Base-by-base conservation (phyloP, 2,113 vertebrate genomes). In the Bubalus kerabau region DNA sequence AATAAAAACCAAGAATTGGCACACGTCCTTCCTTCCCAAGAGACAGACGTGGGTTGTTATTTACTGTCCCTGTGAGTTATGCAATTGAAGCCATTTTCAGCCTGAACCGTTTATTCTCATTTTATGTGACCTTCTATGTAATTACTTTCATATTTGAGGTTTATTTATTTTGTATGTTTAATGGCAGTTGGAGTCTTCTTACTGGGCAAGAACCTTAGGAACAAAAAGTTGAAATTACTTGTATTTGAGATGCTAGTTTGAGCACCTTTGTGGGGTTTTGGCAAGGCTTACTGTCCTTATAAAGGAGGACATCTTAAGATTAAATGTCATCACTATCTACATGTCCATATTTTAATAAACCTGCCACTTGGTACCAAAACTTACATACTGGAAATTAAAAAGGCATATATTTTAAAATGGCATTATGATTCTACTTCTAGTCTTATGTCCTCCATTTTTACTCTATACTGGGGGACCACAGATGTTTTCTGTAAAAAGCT, bases 111-210 rank as follows among this genome's bases (percentile, higher is more conserved):
- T 96, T 95, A 76, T 64, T 60, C 6, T 93, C 78, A 91, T 96
- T 98, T 78, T 74, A n/a, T 81, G 17, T 98, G 83, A 97, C 80
- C 83, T 95, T 96, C 90, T 95, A 43, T 90, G 30, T 83, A 94
- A 95, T 92, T 90, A 78, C 23, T 56, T 97, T 93, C 40, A 95
- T 43, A 95, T 92, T 87, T 95, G 17, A 97, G 83, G 52, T 89
- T 91, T 97, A 85, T 59, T 94, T 95, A 95, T 36, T 95, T 89
- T 48, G 24, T 24, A 94, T 93, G 80, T 94, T 93, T 80, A 95
- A 87, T n/a, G 11, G 30, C 16, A 90, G 7, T 17, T 82, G 15
- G 26, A 91, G 15, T 83, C 8, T 89, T 95, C 26, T 93, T 16
- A 90, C 24, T 84, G 12, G 62, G 9, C 10, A 87, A 76, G 14